Evolutionary conservation across 2,113 vertebrate genomes (phyloP).

Genomic region (Sorex araneus): DNA sequence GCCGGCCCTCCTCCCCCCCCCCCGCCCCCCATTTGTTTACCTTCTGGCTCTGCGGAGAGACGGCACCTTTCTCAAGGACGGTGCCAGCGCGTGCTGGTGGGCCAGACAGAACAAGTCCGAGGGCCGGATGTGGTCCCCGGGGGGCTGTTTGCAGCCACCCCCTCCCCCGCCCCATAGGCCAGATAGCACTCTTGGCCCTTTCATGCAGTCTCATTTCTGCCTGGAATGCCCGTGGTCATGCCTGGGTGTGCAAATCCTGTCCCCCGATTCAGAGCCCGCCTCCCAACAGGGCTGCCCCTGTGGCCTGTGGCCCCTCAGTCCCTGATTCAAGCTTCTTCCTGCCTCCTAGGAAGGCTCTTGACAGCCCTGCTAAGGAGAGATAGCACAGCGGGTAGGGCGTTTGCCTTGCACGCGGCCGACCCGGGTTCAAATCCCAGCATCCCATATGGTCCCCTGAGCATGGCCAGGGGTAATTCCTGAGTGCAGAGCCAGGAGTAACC

Average conservation of each 20-base stretch:
- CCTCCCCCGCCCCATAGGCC: not conserved
- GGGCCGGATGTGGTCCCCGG: conserved; percentile 70
- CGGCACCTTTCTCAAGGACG: conserved; percentile 68
- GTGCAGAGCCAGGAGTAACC: too few species aligned
- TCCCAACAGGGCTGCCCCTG: not conserved
- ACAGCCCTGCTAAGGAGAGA: conserved; percentile 31
- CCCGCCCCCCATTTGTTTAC: conserved; percentile 71
- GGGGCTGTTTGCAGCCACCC: conserved; percentile 23
- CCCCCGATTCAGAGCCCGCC: not conserved
- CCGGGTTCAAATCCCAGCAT: too few species aligned
- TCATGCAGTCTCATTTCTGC: conserved; percentile 18
- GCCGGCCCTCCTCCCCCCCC: not conserved
- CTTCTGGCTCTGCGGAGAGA: conserved; percentile 67
- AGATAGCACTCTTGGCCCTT: not conserved
- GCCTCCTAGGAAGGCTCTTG: not conserved
- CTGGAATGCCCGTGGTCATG: not conserved
- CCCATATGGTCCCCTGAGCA: too few species aligned
- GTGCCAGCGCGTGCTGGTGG: conserved; percentile 22
- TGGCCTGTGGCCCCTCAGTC: not conserved
- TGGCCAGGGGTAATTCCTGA: too few species aligned
- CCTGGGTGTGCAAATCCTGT: not conserved
- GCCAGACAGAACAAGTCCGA: conserved; percentile 76
- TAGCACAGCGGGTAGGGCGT: too few species aligned
- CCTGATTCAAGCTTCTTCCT: conserved; percentile 40
- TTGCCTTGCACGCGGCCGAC: too few species aligned